Percentiles rank a stretch among this genome's conserved stretches.
Evolutionary conservation across 1,140 invertebrate species (phyloP).

Genomic region (Atta texana): DNA sequence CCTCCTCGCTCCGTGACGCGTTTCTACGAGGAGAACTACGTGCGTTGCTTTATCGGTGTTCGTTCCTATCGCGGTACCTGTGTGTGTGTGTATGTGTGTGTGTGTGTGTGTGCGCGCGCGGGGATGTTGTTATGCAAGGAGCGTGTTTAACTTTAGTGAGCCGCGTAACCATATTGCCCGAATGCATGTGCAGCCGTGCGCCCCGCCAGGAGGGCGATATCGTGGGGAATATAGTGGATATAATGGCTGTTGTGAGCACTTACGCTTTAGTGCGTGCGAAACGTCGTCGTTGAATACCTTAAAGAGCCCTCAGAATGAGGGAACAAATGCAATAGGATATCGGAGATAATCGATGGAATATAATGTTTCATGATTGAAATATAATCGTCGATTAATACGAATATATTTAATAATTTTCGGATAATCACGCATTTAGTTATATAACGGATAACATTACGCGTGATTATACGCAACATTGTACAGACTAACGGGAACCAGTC

Average conservation of each 20-base stretch:
- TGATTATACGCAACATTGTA: constrained; percentile 1
- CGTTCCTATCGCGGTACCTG: constrained; percentile 43
- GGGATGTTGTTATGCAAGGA: constrained; percentile 76
- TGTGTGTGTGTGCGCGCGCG: not conserved
- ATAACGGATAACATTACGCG: not conserved
- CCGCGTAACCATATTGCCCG: constrained; percentile 77
- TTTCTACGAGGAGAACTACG: not conserved
- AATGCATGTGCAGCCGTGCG: constrained; percentile 75
- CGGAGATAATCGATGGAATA: not conserved
- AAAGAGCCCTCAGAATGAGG: constrained; percentile 11
- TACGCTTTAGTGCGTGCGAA: constrained; percentile 69
- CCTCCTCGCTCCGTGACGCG: constrained; percentile 38
- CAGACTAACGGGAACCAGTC: not conserved
- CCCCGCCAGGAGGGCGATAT: constrained; percentile 66
- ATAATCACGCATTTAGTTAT: not conserved
- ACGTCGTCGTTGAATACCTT: constrained; percentile 52
- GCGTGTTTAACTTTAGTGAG: constrained; percentile 78
- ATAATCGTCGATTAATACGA: constrained; percentile 14
- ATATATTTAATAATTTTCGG: constrained; percentile 18
- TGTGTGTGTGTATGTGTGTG: not conserved
- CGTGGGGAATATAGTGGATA: constrained; percentile 70
- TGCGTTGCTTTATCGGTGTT: constrained; percentile 40
- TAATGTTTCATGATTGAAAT: not conserved
- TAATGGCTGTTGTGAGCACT: constrained; percentile 67
- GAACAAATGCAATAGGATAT: not conserved